Evolutionary conservation across 2,888 invertebrate genomes (phyloP).

Genomic region (Drosophila cracens): DNA sequence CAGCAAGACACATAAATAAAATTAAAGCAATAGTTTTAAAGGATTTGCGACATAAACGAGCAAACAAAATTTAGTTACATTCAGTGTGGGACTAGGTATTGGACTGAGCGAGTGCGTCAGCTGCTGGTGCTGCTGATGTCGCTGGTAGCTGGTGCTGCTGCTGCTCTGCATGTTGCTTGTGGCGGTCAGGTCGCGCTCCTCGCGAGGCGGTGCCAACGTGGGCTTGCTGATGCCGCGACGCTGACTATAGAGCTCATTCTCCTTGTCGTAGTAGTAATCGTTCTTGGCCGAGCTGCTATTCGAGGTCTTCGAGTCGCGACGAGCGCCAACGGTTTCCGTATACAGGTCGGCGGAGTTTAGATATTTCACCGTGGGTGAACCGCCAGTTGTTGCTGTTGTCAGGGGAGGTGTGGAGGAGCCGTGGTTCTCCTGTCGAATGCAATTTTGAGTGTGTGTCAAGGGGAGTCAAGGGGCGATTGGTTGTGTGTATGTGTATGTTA

Average conservation of each 20-base stretch:
- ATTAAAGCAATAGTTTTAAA: slow-evolving; percentile 3
- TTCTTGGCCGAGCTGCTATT: slow-evolving; percentile 77
- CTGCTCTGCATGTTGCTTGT: slow-evolving; percentile 46
- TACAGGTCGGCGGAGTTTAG: slow-evolving; percentile 82
- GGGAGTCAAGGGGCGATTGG: slow-evolving; percentile 20
- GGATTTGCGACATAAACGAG: slow-evolving; percentile 14
- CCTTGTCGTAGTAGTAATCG: slow-evolving; percentile 85
- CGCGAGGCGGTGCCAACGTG: slow-evolving; percentile 82
- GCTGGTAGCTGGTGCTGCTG: slow-evolving; percentile 44
- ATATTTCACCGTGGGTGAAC: slow-evolving; percentile 81
- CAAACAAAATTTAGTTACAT: slow-evolving; percentile 83
- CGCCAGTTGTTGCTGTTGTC: slow-evolving; percentile 65
- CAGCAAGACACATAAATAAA: slow-evolving; percentile 12
- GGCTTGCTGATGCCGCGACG: slow-evolving; percentile 78
- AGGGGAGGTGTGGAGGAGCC: slow-evolving; percentile 69
- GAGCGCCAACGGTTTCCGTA: slow-evolving; percentile 73
- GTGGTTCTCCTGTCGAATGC: slow-evolving; percentile 80
- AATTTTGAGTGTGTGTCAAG: slow-evolving; percentile 65
- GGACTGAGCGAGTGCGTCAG: slow-evolving; percentile 80
- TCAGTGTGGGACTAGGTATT: slow-evolving; percentile 84
- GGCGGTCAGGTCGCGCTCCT: slow-evolving; percentile 78
- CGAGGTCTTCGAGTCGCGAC: slow-evolving; percentile 81
- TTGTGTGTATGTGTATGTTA: slow-evolving; percentile 38
- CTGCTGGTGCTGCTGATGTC: slow-evolving; percentile 52
- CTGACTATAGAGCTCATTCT: slow-evolving; percentile 83